A percentile compares a stretch with the other conserved stretches of the same genome.
phyloP scores from a whole-genome alignment of 2,888 invertebrate species.

The Rhamphomyia laevipes region DNA sequence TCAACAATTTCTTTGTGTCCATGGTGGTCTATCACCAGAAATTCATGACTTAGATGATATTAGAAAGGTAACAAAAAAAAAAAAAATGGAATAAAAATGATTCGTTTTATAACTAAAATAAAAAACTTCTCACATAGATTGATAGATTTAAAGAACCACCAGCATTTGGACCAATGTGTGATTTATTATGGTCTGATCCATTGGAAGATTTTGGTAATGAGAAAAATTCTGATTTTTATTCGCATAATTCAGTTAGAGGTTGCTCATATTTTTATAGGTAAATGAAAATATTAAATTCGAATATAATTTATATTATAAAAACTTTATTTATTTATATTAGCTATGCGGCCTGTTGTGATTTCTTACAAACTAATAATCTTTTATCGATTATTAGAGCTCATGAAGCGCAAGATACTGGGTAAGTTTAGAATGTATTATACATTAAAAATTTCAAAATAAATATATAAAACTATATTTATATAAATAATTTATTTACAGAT shows the following conservation, averaged over 20 bases:
- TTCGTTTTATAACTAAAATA: not conserved
- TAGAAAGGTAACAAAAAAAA: slow-evolving; percentile 92
- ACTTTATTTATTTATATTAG: slow-evolving; percentile 43
- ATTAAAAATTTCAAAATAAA: no score
- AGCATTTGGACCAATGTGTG: slow-evolving; percentile 99
- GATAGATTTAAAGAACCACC: slow-evolving; percentile 99
- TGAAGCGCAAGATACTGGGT: slow-evolving; percentile 99
- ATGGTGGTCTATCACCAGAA: slow-evolving; percentile 98
- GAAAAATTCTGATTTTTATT: slow-evolving; percentile 96
- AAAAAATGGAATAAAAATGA: no score
- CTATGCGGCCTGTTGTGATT: slow-evolving; percentile 99
- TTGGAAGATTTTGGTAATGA: slow-evolving; percentile 98
- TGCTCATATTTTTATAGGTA: no score
- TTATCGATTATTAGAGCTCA: slow-evolving; percentile 99
- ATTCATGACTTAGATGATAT: slow-evolving; percentile 99
- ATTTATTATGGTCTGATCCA: slow-evolving; percentile 98
- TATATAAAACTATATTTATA: no score
- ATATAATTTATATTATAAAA: no score
- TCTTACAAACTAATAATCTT: slow-evolving; percentile 98
- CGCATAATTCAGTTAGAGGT: slow-evolving; percentile 98
- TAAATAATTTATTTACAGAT: slow-evolving; percentile 43
- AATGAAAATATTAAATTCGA: no score
- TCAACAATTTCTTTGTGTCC: slow-evolving; percentile 99
- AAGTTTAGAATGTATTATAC: slow-evolving; percentile 23
- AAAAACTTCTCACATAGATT: slow-evolving; percentile 52